phyloP scores from a whole-genome alignment of 2,888 invertebrate genomes.

The Lissonota sp. region DNA sequence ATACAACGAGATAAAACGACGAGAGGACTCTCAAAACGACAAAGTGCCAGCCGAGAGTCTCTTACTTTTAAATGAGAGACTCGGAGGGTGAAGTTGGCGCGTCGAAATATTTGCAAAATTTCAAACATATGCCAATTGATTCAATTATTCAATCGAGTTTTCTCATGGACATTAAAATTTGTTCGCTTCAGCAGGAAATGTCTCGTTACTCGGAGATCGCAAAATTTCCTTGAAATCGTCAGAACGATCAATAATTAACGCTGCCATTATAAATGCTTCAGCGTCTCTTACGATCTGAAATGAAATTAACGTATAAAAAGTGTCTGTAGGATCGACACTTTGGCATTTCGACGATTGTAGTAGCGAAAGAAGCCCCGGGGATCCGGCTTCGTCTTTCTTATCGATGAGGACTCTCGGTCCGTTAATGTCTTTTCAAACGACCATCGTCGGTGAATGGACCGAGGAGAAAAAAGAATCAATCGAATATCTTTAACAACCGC shows the following conservation, averaged over 20 bases:
- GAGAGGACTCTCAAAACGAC: conserved; percentile 41
- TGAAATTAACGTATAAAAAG: background rate
- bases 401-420: conserved; percentile 38
- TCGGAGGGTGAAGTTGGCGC: conserved; percentile 1
- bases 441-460: conserved; percentile 25
- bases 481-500: conserved; percentile 62
- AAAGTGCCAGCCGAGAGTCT: conserved; percentile 41
- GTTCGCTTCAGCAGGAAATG: too few relatives aligned
- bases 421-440: conserved; percentile 46
- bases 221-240: too few relatives aligned
- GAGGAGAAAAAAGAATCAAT: conserved; percentile 71
- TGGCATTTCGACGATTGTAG: conserved; percentile 1
- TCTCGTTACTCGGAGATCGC: too few relatives aligned
- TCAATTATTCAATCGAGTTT: too few relatives aligned
- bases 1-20: conserved; percentile 21
- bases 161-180: too few relatives aligned
- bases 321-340: conserved; percentile 1
- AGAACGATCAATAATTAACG: too few relatives aligned
- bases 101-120: background rate
- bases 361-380: background rate
- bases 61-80: background rate
- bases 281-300: background rate
- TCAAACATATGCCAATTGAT: background rate
- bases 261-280: background rate
- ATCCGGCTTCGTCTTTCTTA: conserved; percentile 50